Conservation (phyloP, 2,888 invertebrate genomes). For the Hipparchia sbordonii region DNA sequence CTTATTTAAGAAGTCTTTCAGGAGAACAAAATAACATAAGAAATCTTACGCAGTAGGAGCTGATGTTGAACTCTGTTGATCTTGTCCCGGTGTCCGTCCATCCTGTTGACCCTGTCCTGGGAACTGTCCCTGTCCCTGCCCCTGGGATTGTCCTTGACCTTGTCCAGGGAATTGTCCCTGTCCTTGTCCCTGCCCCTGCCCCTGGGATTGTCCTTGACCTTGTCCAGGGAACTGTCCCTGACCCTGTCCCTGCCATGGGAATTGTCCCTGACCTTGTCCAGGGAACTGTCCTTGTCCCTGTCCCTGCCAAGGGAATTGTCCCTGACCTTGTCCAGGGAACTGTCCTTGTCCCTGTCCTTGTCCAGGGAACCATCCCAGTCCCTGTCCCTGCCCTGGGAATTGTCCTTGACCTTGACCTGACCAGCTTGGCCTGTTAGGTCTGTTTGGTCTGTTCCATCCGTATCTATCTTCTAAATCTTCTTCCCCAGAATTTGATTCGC, state of each 20-base stretch:
- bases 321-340: slow-evolving; percentile 14
- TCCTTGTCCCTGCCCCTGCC: slow-evolving; percentile 18
- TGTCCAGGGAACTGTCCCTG: slow-evolving; percentile 20
- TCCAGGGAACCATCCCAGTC: slow-evolving; percentile 10
- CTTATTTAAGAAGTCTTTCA: neutral
- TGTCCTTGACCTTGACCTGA: slow-evolving; percentile 28
- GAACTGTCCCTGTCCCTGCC: slow-evolving; percentile 15
- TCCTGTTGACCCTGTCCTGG: slow-evolving; percentile 17
- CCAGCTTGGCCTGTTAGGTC: slow-evolving; percentile 15
- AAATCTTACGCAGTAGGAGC: slow-evolving; percentile 22
- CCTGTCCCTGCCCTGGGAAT: slow-evolving; percentile 14
- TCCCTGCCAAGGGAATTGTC: too few species aligned
- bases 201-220: slow-evolving; percentile 10
- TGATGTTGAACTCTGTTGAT: slow-evolving; percentile 19
- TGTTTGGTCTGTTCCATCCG: slow-evolving; percentile 45
- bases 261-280: slow-evolving; percentile 17
- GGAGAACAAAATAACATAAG: slow-evolving; percentile 17
- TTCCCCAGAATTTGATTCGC: slow-evolving; percentile 29
- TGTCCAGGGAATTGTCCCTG: slow-evolving; percentile 20
- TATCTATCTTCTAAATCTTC: slow-evolving; percentile 63
- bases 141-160: slow-evolving; percentile 10
- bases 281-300: slow-evolving; percentile 18
- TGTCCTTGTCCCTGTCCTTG: slow-evolving; percentile 29
- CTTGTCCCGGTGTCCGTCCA: neutral
- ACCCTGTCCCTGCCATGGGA: slow-evolving; percentile 6